Evolutionary conservation across 2,888 invertebrate species (phyloP).

Genomic region (Acleris laterana): DNA sequence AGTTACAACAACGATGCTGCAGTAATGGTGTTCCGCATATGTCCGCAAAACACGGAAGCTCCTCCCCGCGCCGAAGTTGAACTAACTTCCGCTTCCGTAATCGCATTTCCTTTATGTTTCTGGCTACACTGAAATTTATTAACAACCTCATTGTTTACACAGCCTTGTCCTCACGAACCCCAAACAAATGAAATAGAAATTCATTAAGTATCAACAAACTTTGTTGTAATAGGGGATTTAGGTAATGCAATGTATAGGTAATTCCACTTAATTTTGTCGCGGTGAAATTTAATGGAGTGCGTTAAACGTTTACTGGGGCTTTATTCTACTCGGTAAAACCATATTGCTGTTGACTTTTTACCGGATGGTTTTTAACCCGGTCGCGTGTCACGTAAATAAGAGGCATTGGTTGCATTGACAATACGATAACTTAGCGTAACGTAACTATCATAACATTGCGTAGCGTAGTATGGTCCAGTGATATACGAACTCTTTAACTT

Average conservation of each 20-base stretch:
- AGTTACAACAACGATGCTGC: slow-evolving; percentile 16
- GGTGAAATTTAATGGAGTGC: no score
- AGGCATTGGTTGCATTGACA: no score
- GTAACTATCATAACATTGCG: no score
- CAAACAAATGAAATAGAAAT: slow-evolving; percentile 2
- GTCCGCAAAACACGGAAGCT: slow-evolving; percentile 55
- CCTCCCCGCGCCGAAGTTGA: slow-evolving; percentile 64
- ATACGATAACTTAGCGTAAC: no score
- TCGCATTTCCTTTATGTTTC: slow-evolving; percentile 73
- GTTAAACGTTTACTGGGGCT: no score
- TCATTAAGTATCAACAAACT: slow-evolving; percentile 15
- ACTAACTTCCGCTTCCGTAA: slow-evolving; percentile 76
- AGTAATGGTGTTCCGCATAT: slow-evolving; percentile 45
- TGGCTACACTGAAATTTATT: slow-evolving; percentile 61
- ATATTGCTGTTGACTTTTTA: no score
- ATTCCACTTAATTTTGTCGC: slow-evolving; percentile 3
- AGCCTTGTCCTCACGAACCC: slow-evolving; percentile 24
- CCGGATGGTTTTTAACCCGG: no score
- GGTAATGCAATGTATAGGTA: slow-evolving; percentile 3
- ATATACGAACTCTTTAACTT: no score
- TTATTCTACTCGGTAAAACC: no score
- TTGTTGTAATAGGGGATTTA: slow-evolving; percentile 3
- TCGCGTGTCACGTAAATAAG: no score
- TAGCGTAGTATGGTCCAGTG: no score
- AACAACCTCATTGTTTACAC: slow-evolving; percentile 50